phyloP scores from a whole-genome alignment of 1,140 invertebrate species.

The Cydia strobilella region DNA sequence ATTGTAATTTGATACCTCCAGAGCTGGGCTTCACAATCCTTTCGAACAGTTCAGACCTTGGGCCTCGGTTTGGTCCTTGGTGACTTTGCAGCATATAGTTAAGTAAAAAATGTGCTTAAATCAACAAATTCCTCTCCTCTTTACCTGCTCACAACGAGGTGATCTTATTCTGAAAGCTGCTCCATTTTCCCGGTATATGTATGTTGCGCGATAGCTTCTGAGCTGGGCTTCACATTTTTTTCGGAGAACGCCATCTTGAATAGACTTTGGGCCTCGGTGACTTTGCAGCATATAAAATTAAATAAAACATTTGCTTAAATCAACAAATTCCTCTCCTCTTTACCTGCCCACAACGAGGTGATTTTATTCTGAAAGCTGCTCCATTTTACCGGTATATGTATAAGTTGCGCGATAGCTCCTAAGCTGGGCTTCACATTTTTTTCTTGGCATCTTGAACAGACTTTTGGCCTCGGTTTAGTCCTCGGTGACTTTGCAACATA shows the following conservation, averaged over 20 bases:
- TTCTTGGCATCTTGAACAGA: too few species aligned
- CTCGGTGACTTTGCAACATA: too few species aligned
- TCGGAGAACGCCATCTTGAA: slow-evolving; percentile 83
- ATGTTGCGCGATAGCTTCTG: slow-evolving; percentile 43
- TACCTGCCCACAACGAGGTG: slow-evolving; percentile 49
- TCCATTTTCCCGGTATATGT: slow-evolving; percentile 54
- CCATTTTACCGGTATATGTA: slow-evolving; percentile 55
- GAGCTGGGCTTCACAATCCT: neutral
- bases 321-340: slow-evolving; percentile 53
- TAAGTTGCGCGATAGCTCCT: too few species aligned
- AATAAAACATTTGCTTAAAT: slow-evolving; percentile 38
- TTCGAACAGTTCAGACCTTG: neutral
- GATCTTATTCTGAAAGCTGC: slow-evolving; percentile 52
- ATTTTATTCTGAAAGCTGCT: slow-evolving; percentile 54
- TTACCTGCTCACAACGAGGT: slow-evolving; percentile 50
- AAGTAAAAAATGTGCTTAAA: slow-evolving; percentile 32
- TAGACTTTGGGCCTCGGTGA: slow-evolving; percentile 82
- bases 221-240: slow-evolving; percentile 51
- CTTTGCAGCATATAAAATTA: slow-evolving; percentile 40
- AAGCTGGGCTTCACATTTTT: too few species aligned
- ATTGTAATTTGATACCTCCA: neutral
- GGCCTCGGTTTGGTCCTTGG: too few species aligned
- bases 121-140: slow-evolving; percentile 56
- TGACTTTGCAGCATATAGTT: neutral
- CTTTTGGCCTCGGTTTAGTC: too few species aligned